Evolutionary conservation across 2,113 vertebrate species (phyloP), one percentile per base, ranked within the genome.

Genomic region (Pygoscelis antarcticus): DNA sequence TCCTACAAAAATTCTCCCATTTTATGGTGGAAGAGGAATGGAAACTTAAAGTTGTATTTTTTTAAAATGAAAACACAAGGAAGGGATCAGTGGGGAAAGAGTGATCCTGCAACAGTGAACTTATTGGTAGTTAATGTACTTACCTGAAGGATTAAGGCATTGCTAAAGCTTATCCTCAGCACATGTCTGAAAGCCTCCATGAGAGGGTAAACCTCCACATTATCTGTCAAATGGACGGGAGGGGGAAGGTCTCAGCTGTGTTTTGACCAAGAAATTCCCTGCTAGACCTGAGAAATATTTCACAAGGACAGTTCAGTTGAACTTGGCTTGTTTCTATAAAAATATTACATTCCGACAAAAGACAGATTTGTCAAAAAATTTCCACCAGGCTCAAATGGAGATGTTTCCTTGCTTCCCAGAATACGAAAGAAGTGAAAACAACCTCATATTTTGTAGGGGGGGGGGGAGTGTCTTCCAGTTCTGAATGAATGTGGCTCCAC

Each of bases 251-350:
- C 78, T 76, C 87, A 76, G 44, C 65, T 89, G 34, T 64, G 52
- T 60, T 96, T 79, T 94, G 65, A 83, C 40, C 40, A 65, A 44
- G 36, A 57, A 47, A 44, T 90, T 90, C 75, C 58, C 57, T 90
- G 40, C 52, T 85, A 72, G 82, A 93, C 82, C 84, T 88, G 66
- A 87, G 49, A 85, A 95, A 91, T 74, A 29, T 51, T 94, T 93
- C 93, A 57, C 57, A 52, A 44, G 77, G 4, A 69, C 3, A 0
- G 34, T 69, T 90, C 2, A 83, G 91, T 91, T 96, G 93, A 94
- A 80, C 54, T 77, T 95, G 95, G 90, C 84, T 57, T 34, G 16
- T 49, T 83, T 94, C 81, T 49, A 77, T 72, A 23, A 16, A 64
- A 95, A 42, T 44, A 15, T 3, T 62, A 47, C 58, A 11, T 78